These are phyloP conservation scores for Mesaphorura yosii DNA, from an alignment of 1,140 invertebrate genomes.

Conservation along the genomic window DNA sequence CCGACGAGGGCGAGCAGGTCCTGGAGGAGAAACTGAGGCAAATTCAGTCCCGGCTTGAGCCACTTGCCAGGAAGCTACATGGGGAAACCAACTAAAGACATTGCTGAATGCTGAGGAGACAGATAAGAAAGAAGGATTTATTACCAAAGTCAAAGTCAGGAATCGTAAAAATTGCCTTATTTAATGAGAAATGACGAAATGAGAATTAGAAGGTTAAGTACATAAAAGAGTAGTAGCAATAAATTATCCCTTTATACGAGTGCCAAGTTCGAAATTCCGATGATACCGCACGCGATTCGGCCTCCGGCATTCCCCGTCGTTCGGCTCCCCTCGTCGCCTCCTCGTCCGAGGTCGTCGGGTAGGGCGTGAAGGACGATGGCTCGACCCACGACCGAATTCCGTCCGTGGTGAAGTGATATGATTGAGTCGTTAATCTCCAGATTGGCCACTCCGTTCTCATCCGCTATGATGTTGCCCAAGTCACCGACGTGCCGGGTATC, in stretches of 20 bases:
- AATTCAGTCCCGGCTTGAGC: constrained; percentile 33
- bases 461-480: constrained; percentile 41
- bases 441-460: constrained; percentile 34
- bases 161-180: no score
- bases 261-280: no score
- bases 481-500: constrained; percentile 39
- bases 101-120: no score
- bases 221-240: no score
- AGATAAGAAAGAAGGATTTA: no score
- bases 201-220: no score
- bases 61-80: constrained; percentile 34
- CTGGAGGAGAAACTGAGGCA: constrained; percentile 37
- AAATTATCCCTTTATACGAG: no score
- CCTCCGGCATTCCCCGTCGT: constrained; percentile 44
- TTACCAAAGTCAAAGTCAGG: no score
- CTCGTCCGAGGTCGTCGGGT: constrained; percentile 44
- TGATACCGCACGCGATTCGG: constrained; percentile 43
- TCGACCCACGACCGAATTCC: constrained; percentile 31
- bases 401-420: constrained; percentile 39
- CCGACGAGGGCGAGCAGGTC: constrained; percentile 40
- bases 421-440: constrained; percentile 37
- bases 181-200: no score
- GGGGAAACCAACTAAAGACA: constrained; percentile 9
- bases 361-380: constrained; percentile 41
- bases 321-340: constrained; percentile 38